These are phyloP conservation scores for Lycocorax pyrrhopterus DNA, from an alignment of 2,113 vertebrate genomes.

Conservation along the genomic window DNA sequence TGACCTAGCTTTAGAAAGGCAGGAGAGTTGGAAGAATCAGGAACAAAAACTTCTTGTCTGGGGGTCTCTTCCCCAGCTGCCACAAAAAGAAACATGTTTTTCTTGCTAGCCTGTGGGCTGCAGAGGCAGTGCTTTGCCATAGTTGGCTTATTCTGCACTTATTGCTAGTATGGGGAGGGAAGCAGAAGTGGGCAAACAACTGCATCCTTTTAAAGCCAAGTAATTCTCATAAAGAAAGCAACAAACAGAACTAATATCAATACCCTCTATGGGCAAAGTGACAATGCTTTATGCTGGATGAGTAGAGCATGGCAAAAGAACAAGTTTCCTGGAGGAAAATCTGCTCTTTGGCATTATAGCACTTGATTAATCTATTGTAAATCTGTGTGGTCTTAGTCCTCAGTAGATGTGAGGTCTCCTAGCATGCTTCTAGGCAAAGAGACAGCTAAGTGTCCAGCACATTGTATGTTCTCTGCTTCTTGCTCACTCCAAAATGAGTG, in stretches of 20 bases:
- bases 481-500: background rate
- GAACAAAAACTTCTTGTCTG: background rate
- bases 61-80: background rate
- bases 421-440: background rate
- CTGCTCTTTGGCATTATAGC: background rate
- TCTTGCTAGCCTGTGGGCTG: background rate
- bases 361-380: background rate
- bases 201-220: background rate
- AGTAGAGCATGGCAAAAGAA: background rate
- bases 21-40: background rate
- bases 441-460: background rate
- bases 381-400: background rate
- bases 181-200: background rate
- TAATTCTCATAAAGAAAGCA: background rate
- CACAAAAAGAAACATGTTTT: background rate
- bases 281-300: background rate
- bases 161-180: background rate
- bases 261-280: background rate
- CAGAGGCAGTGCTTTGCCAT: background rate
- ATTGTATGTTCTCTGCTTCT: background rate
- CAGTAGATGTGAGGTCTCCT: background rate
- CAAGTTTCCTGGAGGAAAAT: background rate
- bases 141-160: background rate
- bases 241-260: background rate
- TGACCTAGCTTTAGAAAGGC: background rate